Conservation (phyloP, 1,140 invertebrate species). For the Aphidius ervi region DNA sequence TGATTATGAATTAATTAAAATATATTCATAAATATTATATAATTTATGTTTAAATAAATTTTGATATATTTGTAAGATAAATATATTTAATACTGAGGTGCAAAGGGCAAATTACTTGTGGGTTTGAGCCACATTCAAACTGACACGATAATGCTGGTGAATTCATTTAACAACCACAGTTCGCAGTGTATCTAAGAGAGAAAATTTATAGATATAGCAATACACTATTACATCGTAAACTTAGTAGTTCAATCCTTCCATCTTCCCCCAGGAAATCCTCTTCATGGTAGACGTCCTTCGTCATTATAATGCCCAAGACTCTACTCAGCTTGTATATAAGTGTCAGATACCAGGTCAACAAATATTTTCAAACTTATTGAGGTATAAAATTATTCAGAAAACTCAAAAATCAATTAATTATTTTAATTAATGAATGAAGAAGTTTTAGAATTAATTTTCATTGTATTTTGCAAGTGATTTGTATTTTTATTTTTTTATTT, state of each 20-base stretch:
- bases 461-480: too few relatives aligned
- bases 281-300: conserved; percentile 14
- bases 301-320: conserved; percentile 1
- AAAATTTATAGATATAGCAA: conserved; percentile 9
- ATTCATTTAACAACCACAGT: conserved; percentile 46
- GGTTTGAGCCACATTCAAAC: conserved; percentile 34
- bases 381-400: too few relatives aligned
- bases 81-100: not conserved
- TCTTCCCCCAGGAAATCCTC: conserved; percentile 16
- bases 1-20: too few relatives aligned
- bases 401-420: too few relatives aligned
- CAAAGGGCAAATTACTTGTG: conserved; percentile 29
- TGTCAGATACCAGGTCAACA: not conserved
- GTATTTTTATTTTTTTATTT: too few relatives aligned
- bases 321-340: not conserved
- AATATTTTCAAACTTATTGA: too few relatives aligned
- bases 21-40: too few relatives aligned
- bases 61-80: too few relatives aligned
- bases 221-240: not conserved
- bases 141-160: conserved; percentile 42
- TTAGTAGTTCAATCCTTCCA: conserved; percentile 10
- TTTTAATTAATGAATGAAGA: too few relatives aligned
- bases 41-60: too few relatives aligned
- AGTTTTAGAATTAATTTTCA: too few relatives aligned
- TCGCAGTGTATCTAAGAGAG: conserved; percentile 25